A percentile compares a stretch with the other conserved stretches of the same genome.
Conservation (phyloP, 2,113 vertebrate genomes). For the Cygnus atratus region DNA sequence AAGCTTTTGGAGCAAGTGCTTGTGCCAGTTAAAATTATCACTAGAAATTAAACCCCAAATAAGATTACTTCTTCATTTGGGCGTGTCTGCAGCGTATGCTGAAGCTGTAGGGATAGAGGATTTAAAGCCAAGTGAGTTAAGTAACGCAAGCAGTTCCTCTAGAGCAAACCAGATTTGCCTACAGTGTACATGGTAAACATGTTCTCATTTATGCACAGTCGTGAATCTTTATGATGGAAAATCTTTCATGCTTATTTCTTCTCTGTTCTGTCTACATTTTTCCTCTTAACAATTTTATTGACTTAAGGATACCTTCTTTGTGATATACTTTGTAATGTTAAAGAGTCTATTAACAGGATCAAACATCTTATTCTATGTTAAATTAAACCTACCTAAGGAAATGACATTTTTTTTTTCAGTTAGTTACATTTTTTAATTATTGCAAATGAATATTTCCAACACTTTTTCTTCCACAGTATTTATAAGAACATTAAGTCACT, state of each 20-base stretch:
- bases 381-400: background rate
- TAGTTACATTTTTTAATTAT: background rate
- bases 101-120: background rate
- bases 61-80: background rate
- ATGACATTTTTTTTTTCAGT: background rate
- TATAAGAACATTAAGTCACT: background rate
- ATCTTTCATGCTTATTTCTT: slow-evolving; percentile 25
- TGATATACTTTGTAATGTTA: background rate
- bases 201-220: background rate
- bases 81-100: background rate
- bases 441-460: background rate
- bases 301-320: background rate
- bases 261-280: slow-evolving; percentile 3
- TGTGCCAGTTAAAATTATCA: background rate
- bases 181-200: background rate
- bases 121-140: background rate
- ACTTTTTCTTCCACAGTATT: background rate
- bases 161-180: background rate
- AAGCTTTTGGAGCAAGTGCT: background rate
- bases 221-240: slow-evolving; percentile 12
- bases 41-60: background rate
- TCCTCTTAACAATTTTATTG: background rate
- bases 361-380: background rate
- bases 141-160: background rate
- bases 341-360: background rate